Percentiles rank a stretch among this genome's conserved stretches.
These are phyloP conservation scores for Hystrix brachyura DNA, from an alignment of 2,113 vertebrate genomes.

Conservation along the genomic window DNA sequence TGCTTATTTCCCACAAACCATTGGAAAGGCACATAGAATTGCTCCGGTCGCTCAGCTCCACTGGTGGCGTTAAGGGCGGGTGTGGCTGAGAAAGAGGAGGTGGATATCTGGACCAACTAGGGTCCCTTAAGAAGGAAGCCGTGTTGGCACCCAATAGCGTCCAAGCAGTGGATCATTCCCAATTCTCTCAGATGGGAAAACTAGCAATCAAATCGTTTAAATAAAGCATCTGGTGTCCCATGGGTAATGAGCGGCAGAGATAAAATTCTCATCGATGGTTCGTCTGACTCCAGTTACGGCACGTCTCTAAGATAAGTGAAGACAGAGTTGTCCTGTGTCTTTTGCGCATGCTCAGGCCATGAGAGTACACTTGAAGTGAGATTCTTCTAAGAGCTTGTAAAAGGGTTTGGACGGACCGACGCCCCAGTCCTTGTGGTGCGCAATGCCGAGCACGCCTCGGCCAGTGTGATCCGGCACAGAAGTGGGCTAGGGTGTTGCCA, in stretches of 20 bases:
- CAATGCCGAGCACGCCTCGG: background rate
- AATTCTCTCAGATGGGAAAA: constrained; percentile 28
- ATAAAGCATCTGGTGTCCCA: background rate
- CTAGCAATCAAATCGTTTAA: background rate
- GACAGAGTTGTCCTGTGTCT: background rate
- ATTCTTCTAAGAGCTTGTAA: constrained; percentile 27
- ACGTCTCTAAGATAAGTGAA: background rate
- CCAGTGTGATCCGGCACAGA: background rate
- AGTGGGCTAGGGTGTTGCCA: background rate
- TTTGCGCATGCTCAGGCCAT: background rate
- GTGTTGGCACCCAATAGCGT: background rate
- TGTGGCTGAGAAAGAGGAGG: background rate
- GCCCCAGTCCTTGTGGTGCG: background rate
- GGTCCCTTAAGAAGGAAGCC: background rate
- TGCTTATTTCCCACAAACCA: background rate
- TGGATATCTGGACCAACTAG: background rate
- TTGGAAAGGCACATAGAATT: constrained; percentile 18
- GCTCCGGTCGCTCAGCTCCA: background rate
- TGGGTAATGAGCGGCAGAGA: background rate
- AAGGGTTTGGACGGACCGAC: background rate
- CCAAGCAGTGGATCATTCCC: background rate
- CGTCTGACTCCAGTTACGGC: background rate
- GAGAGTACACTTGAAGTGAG: background rate
- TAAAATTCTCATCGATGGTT: background rate
- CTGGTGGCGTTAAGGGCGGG: background rate